Evolutionary conservation across 2,888 invertebrate species (phyloP).

Genomic region (Fissipunctia ypsillon): DNA sequence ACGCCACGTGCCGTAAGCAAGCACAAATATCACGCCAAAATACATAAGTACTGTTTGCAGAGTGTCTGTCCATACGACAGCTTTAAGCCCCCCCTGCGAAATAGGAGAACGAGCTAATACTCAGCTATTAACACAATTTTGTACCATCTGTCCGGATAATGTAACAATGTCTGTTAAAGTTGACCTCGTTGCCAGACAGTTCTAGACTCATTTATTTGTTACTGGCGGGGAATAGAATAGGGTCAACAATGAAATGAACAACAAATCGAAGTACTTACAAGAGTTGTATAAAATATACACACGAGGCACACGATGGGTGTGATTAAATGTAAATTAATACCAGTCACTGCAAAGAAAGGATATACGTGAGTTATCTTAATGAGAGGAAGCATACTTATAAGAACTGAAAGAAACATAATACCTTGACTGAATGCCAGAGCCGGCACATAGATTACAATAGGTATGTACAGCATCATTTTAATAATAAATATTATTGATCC

Average conservation of each 20-base stretch:
- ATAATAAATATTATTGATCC: slow-evolving; percentile 93
- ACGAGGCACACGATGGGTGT: slow-evolving; percentile 95
- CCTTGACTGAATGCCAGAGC: slow-evolving; percentile 96
- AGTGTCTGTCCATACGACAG: slow-evolving; percentile 95
- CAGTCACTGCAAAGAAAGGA: slow-evolving; percentile 92
- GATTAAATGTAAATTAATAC: slow-evolving; percentile 94
- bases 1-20: slow-evolving; percentile 92
- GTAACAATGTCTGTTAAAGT: slow-evolving; percentile 63
- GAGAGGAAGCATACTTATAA: slow-evolving; percentile 15
- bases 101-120: slow-evolving; percentile 21
- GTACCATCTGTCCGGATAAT: slow-evolving; percentile 38
- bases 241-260: slow-evolving; percentile 62
- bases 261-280: slow-evolving; percentile 91
- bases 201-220: slow-evolving; percentile 71
- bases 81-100: slow-evolving; percentile 93
- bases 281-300: slow-evolving; percentile 98
- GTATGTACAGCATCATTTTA: slow-evolving; percentile 94
- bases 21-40: slow-evolving; percentile 92
- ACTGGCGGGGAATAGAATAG: slow-evolving; percentile 68
- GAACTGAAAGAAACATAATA: slow-evolving; percentile 72
- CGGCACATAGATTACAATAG: slow-evolving; percentile 97
- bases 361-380: slow-evolving; percentile 31
- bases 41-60: slow-evolving; percentile 94
- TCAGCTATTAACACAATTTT: slow-evolving; percentile 23
- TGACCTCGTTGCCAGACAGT: slow-evolving; percentile 69